Evolutionary conservation across 2,797 vertebrate genomes (phyloP).

Genomic region (Kryptopterus vitreolus): DNA sequence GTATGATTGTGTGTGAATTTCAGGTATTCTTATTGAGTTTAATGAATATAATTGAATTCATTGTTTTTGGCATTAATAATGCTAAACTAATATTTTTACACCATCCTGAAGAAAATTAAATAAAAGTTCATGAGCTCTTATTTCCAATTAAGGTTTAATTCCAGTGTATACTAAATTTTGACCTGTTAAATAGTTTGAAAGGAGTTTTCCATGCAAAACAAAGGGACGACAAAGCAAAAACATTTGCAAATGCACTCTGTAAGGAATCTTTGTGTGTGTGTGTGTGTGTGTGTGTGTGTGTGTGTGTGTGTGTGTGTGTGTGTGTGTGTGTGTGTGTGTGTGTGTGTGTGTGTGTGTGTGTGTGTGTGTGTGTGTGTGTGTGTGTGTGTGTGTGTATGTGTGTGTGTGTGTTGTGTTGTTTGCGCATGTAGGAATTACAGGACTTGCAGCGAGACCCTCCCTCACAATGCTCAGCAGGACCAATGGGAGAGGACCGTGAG

Average conservation of each 20-base stretch:
- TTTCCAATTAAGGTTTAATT: no score
- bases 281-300: not conserved
- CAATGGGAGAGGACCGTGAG: conserved; percentile 75
- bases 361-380: conserved; percentile 11
- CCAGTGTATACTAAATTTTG: no score
- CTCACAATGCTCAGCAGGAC: conserved; percentile 76
- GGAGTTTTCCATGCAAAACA: conserved; percentile 9
- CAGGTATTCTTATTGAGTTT: no score
- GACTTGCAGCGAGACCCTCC: conserved; percentile 75
- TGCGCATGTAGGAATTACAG: conserved; percentile 65
- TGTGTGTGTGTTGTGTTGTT: conserved; percentile 11
- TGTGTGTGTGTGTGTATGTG: conserved; percentile 16
- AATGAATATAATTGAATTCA: no score
- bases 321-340: no score
- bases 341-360: conserved; percentile 20
- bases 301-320: no score
- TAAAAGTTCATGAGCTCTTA: no score
- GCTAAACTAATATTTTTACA: no score
- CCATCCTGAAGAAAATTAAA: no score
- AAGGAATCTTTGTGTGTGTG: conserved; percentile 9
- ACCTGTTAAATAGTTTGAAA: no score
- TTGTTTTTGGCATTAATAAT: no score
- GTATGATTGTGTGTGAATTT: no score
- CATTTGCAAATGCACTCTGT: not conserved
- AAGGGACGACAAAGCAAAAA: not conserved